These are phyloP conservation scores for Oreamnos americanus DNA, from an alignment of 2,113 vertebrate genomes.

Conservation along the genomic window DNA sequence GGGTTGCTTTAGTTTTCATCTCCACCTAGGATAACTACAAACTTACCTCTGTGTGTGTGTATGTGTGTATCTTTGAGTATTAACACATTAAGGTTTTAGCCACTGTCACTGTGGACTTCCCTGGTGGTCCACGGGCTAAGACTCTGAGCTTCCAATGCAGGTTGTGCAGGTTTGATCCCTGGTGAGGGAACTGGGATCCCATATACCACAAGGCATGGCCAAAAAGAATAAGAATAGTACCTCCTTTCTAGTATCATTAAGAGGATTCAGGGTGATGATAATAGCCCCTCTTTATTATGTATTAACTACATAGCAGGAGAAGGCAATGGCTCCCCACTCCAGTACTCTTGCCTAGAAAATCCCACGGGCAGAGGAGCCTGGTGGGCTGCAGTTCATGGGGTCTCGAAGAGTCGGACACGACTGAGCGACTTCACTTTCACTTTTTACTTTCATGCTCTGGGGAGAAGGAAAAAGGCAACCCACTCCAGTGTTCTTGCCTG, in stretches of 20 bases:
- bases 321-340: too few species aligned
- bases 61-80: background rate
- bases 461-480: too few species aligned
- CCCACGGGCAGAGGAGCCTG: too few species aligned
- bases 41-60: background rate
- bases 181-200: background rate
- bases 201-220: background rate
- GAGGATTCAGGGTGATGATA: background rate
- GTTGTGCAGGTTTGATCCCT: background rate
- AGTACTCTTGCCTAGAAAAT: too few species aligned
- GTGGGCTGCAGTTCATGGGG: too few species aligned
- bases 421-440: too few species aligned
- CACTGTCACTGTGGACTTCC: background rate
- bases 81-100: background rate
- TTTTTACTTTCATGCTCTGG: too few species aligned
- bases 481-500: too few species aligned
- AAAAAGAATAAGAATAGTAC: background rate
- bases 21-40: background rate
- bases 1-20: background rate
- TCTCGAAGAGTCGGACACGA: too few species aligned
- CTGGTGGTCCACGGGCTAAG: background rate
- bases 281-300: too few species aligned
- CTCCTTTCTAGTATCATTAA: background rate
- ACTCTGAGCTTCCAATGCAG: background rate
- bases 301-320: background rate